Evolutionary conservation across 2,888 invertebrate species (phyloP).

Genomic region (Synanthedon formicaeformis): DNA sequence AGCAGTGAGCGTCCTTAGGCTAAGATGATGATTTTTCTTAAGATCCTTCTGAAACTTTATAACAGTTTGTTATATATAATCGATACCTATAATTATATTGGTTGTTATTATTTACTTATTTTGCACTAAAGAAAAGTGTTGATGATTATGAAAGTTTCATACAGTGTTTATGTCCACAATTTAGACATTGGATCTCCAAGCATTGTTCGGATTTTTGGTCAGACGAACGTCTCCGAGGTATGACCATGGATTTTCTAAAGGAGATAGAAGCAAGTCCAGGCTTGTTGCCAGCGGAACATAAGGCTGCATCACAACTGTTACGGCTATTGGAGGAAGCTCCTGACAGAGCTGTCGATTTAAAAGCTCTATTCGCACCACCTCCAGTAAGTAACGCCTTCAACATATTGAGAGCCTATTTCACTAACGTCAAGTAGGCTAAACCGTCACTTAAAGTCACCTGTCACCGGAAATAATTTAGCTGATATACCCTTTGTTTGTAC

Average conservation of each 20-base stretch:
- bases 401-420: no score
- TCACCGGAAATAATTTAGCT: no score
- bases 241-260: conserved; percentile 88
- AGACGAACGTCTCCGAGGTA: conserved; percentile 77
- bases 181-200: conserved; percentile 90
- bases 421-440: no score
- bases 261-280: conserved; percentile 88
- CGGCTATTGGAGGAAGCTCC: conserved; percentile 83
- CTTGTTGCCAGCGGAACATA: conserved; percentile 87
- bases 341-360: conserved; percentile 76
- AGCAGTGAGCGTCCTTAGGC: no score
- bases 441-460: no score
- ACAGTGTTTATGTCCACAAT: neutral
- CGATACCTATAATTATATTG: neutral
- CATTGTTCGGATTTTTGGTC: conserved; percentile 90
- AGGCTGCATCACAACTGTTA: conserved; percentile 86
- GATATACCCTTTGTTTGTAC: no score
- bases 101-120: neutral
- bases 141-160: no score
- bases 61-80: no score
- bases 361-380: conserved; percentile 76
- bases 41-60: no score
- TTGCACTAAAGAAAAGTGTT: neutral
- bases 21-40: no score
- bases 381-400: conserved; percentile 54